Evolutionary conservation across 2,888 invertebrate genomes (phyloP).

Genomic region (Alloscopus bannaensis): DNA sequence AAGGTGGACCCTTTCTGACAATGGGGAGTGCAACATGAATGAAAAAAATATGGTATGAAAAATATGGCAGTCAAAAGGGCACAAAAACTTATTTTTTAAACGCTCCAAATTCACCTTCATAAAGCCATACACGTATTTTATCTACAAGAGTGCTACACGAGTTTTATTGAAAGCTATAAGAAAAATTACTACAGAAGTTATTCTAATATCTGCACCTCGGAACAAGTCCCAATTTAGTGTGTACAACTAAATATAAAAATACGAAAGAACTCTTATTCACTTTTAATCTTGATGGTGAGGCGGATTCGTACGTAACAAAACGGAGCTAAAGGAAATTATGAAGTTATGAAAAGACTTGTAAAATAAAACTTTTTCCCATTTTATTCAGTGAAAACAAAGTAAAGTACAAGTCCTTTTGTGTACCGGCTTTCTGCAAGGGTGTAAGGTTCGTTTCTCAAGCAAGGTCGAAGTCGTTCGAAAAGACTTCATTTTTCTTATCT

Average conservation of each 20-base stretch:
- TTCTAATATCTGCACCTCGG: background rate
- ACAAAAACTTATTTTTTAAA: conserved; percentile 37
- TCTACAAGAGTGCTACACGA: too few species aligned
- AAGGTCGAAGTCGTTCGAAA: conserved; percentile 6
- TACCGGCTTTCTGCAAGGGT: conserved; percentile 20
- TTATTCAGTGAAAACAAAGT: too few species aligned
- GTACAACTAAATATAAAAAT: background rate
- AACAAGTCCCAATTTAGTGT: conserved; percentile 49
- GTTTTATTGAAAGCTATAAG: too few species aligned
- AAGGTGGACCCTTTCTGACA: conserved; percentile 44
- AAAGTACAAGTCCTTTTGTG: too few species aligned
- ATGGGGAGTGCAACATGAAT: conserved; percentile 3
- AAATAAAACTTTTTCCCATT: conserved; percentile 34
- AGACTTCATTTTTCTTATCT: background rate
- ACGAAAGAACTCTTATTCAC: background rate
- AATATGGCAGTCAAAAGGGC: conserved; percentile 59
- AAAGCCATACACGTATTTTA: too few species aligned
- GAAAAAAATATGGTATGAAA: conserved; percentile 7
- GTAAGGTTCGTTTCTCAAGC: background rate
- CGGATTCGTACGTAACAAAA: conserved; percentile 14
- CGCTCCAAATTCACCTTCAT: too few species aligned
- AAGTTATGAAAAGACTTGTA: conserved; percentile 20
- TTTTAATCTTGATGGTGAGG: conserved; percentile 16
- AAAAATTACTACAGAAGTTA: too few species aligned
- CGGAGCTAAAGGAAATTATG: conserved; percentile 3